Conservation (phyloP, 2,797 vertebrate species). For the Pogoniulus pusillus region DNA sequence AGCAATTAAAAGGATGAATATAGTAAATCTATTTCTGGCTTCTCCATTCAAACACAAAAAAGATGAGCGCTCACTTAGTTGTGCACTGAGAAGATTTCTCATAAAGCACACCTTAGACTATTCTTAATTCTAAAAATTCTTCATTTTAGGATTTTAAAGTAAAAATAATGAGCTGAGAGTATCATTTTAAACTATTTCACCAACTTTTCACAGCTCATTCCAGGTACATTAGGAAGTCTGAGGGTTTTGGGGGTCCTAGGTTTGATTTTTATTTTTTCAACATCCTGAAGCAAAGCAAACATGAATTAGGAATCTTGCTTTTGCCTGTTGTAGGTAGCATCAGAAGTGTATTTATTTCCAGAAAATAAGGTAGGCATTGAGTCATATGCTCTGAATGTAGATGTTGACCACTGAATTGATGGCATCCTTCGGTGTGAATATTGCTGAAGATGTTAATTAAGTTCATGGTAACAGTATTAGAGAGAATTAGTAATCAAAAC, state of each 20-base stretch:
- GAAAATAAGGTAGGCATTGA: background rate
- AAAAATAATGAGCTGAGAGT: too few relatives aligned
- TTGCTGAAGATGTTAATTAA: background rate
- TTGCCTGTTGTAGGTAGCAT: background rate
- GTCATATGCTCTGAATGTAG: background rate
- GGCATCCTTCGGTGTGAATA: background rate
- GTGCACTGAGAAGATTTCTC: background rate
- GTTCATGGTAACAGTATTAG: background rate
- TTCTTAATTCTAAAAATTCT: background rate
- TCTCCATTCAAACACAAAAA: background rate
- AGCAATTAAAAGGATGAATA: background rate
- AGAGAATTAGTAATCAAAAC: background rate
- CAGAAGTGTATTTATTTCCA: background rate
- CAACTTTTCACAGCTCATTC: background rate
- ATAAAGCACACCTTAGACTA: background rate
- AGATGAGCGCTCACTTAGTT: background rate
- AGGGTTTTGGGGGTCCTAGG: background rate
- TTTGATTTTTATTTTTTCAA: background rate
- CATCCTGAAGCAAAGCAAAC: background rate
- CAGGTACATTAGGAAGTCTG: background rate
- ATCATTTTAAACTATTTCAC: background rate
- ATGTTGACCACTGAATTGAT: background rate
- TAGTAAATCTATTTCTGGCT: background rate
- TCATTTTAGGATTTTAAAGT: too few relatives aligned
- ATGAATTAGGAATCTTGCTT: background rate